Evolutionary conservation across 2,113 vertebrate genomes (phyloP).

Genomic region (Bucco capensis): DNA sequence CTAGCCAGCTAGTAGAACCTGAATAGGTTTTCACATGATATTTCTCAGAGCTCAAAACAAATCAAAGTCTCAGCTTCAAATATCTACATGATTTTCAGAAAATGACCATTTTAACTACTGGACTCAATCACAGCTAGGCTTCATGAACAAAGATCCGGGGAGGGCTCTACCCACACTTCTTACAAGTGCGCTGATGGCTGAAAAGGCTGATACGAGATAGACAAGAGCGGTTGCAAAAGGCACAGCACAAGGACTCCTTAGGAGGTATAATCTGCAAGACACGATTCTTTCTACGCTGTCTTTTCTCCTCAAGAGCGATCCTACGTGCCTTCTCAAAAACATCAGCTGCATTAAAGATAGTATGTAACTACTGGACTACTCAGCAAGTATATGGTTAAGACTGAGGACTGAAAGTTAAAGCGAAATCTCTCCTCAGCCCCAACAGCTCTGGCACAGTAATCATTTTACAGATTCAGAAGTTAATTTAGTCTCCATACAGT

Average conservation of each 20-base stretch:
- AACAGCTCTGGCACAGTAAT: background rate
- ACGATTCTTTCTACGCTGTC: no score
- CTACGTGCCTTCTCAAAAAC: no score
- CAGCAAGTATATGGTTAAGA: rapidly evolving
- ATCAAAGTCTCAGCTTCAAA: background rate
- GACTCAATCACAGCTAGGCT: no score
- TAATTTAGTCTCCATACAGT: background rate
- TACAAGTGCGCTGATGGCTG: no score
- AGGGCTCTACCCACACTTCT: no score
- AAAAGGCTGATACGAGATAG: no score
- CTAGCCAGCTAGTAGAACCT: constrained; percentile 1
- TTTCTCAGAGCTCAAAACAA: constrained; percentile 43
- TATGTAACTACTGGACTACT: background rate
- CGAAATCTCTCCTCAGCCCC: background rate
- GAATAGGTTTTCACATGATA: constrained; percentile 21
- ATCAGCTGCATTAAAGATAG: no score
- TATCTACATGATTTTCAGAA: background rate
- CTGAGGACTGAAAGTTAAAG: background rate
- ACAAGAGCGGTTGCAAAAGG: no score
- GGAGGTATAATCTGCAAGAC: no score
- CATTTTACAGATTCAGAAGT: background rate
- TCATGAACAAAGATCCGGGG: no score
- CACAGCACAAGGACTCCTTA: no score
- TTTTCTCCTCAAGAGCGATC: no score
- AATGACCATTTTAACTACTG: background rate